Conservation (phyloP, 1,140 invertebrate species). For the Babylonia areolata region DNA sequence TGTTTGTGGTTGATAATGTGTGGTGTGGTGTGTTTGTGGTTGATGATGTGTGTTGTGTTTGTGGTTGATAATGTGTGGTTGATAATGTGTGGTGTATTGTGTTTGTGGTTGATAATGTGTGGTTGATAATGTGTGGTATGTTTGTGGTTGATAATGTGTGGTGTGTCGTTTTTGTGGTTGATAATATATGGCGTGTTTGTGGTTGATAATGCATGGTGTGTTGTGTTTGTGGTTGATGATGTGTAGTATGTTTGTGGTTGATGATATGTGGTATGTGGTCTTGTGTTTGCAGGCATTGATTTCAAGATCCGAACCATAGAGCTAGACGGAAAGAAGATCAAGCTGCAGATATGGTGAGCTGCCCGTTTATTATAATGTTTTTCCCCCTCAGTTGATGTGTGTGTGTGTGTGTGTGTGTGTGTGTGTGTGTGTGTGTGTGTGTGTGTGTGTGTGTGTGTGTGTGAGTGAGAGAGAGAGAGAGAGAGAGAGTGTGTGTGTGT, state of each 20-base stretch:
- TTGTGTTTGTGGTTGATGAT: not conserved
- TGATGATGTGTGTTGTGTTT: no score
- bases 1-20: no score
- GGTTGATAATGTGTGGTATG: no score
- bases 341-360: conserved; percentile 79
- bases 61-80: no score
- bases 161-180: no score
- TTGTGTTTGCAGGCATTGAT: conserved; percentile 76
- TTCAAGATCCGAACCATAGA: conserved; percentile 80
- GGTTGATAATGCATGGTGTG: no score
- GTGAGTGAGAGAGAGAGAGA: conserved; percentile 1
- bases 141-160: no score
- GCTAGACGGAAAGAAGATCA: conserved; percentile 78
- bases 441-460: conserved; percentile 32
- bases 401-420: conserved; percentile 12
- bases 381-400: not conserved
- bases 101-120: no score
- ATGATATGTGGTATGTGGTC: not conserved
- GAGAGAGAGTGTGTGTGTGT: not conserved
- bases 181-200: no score
- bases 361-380: no score
- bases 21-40: no score
- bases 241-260: not conserved
- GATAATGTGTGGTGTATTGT: no score
- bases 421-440: conserved; percentile 22